phyloP scores from a whole-genome alignment of 1,140 invertebrate genomes.

The Caenorhabditis briggsae region DNA sequence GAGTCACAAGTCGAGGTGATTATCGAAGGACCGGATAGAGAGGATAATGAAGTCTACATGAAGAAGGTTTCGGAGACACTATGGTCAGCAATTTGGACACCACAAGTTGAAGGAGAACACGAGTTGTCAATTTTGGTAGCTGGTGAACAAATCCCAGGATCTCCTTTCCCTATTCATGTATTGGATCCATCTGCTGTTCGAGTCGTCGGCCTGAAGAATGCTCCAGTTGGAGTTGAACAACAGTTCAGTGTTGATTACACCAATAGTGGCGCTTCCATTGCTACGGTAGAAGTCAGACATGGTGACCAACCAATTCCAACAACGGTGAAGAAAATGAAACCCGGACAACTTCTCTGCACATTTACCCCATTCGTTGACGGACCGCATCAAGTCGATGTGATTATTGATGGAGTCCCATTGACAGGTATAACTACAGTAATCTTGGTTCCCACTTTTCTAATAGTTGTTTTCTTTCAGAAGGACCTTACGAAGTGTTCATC shows the following conservation, averaged over 20 bases:
- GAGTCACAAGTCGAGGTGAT: conserved; percentile 70
- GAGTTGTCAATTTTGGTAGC: conserved; percentile 86
- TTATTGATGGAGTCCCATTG: conserved; percentile 78
- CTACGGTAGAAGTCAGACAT: conserved; percentile 63
- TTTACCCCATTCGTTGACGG: conserved; percentile 72
- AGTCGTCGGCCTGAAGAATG: conserved; percentile 73
- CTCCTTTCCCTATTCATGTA: conserved; percentile 90
- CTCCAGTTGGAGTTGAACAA: conserved; percentile 74
- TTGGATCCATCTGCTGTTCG: conserved; percentile 82
- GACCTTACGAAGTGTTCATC: conserved; percentile 74
- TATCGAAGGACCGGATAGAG: conserved; percentile 71
- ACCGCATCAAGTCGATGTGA: conserved; percentile 75
- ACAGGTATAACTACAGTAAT: conserved; percentile 68
- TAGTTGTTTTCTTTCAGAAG: conserved; percentile 71
- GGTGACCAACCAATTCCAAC: conserved; percentile 65
- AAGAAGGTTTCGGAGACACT: conserved; percentile 65
- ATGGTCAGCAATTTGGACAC: conserved; percentile 65
- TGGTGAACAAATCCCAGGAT: conserved; percentile 87
- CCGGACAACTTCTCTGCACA: conserved; percentile 72
- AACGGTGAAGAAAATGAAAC: conserved; percentile 70
- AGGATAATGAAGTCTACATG: conserved; percentile 65
- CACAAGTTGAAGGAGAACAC: conserved; percentile 83
- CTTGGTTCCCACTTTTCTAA: not conserved
- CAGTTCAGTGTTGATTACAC: conserved; percentile 76
- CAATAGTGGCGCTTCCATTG: conserved; percentile 69